Evolutionary conservation across 2,113 vertebrate genomes (phyloP).

Genomic region (Podarcis muralis): DNA sequence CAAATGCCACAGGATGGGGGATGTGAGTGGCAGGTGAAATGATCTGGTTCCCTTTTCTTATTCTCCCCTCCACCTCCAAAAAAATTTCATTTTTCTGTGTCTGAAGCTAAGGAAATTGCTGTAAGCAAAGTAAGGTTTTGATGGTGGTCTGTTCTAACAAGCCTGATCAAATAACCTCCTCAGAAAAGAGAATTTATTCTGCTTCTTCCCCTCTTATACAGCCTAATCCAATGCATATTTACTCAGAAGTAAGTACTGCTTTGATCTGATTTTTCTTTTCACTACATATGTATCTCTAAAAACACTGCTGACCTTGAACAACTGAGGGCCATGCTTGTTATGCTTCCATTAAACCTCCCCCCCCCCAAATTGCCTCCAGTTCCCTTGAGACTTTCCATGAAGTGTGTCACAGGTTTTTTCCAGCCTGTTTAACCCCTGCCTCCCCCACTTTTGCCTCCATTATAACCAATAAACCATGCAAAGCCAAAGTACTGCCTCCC

Average conservation of each 20-base stretch:
- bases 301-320: background rate
- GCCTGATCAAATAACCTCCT: background rate
- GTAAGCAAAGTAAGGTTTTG: background rate
- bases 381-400: background rate
- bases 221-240: background rate
- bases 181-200: background rate
- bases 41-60: background rate
- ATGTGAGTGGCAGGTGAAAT: background rate
- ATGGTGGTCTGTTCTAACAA: background rate
- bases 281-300: background rate
- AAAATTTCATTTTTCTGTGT: background rate
- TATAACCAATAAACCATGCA: background rate
- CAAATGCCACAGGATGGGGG: background rate
- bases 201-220: background rate
- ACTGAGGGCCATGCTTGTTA: background rate
- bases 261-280: background rate
- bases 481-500: background rate
- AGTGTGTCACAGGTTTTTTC: background rate
- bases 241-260: background rate
- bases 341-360: background rate
- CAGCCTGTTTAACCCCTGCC: background rate
- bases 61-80: background rate
- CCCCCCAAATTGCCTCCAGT: background rate
- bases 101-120: background rate
- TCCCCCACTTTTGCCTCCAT: background rate